phyloP scores from a whole-genome alignment of 1,140 invertebrate species.

The Mya arenaria region DNA sequence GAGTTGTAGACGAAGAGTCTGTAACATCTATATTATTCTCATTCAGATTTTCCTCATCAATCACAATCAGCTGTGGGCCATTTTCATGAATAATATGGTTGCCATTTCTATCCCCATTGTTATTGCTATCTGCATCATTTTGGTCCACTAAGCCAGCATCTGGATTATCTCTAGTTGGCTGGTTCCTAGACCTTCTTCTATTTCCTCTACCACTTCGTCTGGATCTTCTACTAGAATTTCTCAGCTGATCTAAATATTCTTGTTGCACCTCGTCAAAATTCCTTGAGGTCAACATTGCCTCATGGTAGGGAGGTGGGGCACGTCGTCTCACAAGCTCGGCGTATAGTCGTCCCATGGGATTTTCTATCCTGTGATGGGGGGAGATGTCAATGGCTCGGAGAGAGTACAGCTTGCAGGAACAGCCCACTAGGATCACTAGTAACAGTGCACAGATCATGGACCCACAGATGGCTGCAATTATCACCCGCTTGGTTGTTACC shows the following conservation, averaged over 20 bases:
- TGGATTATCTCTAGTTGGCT: neutral
- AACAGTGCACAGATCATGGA: slow-evolving; percentile 82
- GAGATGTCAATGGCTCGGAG: slow-evolving; percentile 68
- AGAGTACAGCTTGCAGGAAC: slow-evolving; percentile 81
- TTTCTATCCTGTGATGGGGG: slow-evolving; percentile 49
- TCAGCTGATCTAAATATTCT: slow-evolving; percentile 56
- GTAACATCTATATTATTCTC: neutral
- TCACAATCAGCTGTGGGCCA: slow-evolving; percentile 14
- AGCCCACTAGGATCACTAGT: slow-evolving; percentile 83
- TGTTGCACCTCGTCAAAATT: slow-evolving; percentile 72
- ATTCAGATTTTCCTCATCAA: slow-evolving; percentile 41
- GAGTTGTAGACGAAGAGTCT: slow-evolving; percentile 15
- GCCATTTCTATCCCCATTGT: no score
- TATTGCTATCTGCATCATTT: neutral
- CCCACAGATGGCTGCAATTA: slow-evolving; percentile 83
- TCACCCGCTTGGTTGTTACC: slow-evolving; percentile 78
- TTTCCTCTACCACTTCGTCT: slow-evolving; percentile 1
- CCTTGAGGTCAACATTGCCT: slow-evolving; percentile 75
- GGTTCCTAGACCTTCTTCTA: slow-evolving; percentile 17
- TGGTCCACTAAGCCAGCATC: neutral
- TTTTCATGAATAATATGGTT: neutral
- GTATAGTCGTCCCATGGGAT: slow-evolving; percentile 68
- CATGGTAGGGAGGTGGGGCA: slow-evolving; percentile 75
- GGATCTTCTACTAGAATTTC: neutral
- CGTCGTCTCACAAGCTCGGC: slow-evolving; percentile 65